Base-by-base conservation (phyloP, 2,797 vertebrate species). In the Gephyroberyx darwinii region DNA sequence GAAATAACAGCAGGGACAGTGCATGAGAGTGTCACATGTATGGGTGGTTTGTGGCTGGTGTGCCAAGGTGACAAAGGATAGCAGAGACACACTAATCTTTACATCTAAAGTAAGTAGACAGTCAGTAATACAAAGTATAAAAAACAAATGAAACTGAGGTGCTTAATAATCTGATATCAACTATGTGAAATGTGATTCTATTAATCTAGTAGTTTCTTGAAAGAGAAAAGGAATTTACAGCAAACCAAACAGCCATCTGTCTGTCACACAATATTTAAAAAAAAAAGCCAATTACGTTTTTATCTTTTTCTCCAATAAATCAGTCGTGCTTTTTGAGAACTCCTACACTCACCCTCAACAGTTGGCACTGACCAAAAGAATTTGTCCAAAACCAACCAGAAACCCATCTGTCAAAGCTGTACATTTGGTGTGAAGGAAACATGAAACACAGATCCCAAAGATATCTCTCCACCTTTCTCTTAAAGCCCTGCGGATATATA, bases 341-440 rank as follows among this genome's bases (percentile, higher is more conserved):
- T 75, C 58, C 37, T 41, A 61, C 56, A 59, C 43, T 74, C 30
- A 68, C 65, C 62, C 62, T 76, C 48, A 76, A 39, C 67, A 62
- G 59, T 66, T 84, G 75, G 68, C 26, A 16, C 22, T 33, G 56
- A 71, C 55, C 35, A 55, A 14, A 78, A 79, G 16, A 57, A 35
- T 62, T 74, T 48, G 51, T 83, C 84, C 77, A 88, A 88, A 85
- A 81, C 37, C 58, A 82, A 82, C 65, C 70, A 26, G 75, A 50
- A 74, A 54, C 43, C 65, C 58, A 85, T 85, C 43, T 73, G 52
- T 84, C 72, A 75, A 53, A 76, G 61, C 71, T 82, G 68, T 39
- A 59, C 76, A 84, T 65, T 76, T 62, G 80, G 65, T 77, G 68
- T 74, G 37, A 83, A 84, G 82, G 59, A 84, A 84, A 87, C 74